phyloP scores from a whole-genome alignment of 2,797 vertebrate species.

The Glossophaga mutica region DNA sequence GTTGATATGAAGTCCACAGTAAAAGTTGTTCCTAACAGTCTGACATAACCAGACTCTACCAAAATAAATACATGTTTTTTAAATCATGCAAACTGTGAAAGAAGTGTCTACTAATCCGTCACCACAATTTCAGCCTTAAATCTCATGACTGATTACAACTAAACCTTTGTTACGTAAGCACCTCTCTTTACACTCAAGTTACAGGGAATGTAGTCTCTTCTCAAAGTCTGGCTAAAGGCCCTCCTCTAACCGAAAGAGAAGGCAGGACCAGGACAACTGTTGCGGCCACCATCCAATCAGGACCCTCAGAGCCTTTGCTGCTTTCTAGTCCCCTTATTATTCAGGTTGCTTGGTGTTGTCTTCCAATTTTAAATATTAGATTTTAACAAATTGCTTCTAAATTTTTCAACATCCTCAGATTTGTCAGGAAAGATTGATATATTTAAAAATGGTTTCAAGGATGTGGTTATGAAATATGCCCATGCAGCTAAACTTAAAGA shows the following conservation, averaged over 20 bases:
- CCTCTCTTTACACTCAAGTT: background rate
- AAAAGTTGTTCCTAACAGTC: background rate
- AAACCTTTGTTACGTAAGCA: background rate
- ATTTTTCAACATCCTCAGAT: background rate
- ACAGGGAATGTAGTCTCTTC: background rate
- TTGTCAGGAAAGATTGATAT: background rate
- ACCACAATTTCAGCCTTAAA: background rate
- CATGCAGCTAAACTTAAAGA: background rate
- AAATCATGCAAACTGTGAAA: background rate
- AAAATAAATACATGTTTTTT: background rate
- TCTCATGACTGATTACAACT: background rate
- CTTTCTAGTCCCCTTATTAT: background rate
- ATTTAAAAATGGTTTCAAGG: background rate
- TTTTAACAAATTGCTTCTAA: background rate
- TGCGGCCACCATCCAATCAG: rapidly evolving
- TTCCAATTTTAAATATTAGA: background rate
- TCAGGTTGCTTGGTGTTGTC: background rate
- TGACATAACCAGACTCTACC: background rate
- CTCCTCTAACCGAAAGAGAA: background rate
- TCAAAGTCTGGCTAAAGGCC: background rate
- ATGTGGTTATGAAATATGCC: background rate
- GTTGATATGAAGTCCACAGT: background rate
- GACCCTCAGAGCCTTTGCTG: background rate
- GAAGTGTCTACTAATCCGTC: background rate
- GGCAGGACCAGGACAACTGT: background rate